Evolutionary conservation across 35 echinoderm and acorn worm species (phyloP), one percentile per base, ranked within the genome.

Genomic region (Eucidaris tribuloides): DNA sequence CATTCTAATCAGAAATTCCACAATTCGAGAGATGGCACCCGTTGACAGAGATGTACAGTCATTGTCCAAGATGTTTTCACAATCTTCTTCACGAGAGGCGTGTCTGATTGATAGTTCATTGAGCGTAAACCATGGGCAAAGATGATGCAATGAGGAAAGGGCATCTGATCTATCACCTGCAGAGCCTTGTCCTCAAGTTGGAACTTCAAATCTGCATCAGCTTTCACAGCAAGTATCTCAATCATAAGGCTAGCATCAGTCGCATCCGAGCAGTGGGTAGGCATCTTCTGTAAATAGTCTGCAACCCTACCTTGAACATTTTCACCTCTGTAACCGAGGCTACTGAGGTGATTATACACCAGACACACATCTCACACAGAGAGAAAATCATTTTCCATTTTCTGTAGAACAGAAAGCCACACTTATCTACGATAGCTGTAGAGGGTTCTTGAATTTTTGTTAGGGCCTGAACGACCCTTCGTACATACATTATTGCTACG

Each of bases 121-220:
- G 63, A 22, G 13, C 80, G 76, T 15, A 91, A 76, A 29, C 89
- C 93, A 68, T 43, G 44, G 34, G 77, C 81, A 9, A 96, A 18
- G 37, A 79, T 70, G 41, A 60, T 61, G 34, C 87, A 25, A 18
- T 59, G 28, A 36, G 19, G 17, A 30, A 79, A 29, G 2, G 84
- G 58, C 23, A 92, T 46, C 17, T 50, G 20, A 43, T 81, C 41
- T 1, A 87, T 55, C 1, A 84, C 28, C 32, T 60, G 41, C 23
- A 78, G 24, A 24, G 89, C 88, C 44, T 83, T 88, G 7, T 81
- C 89, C 57, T 91, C 89, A 3, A 96, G 72, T 25, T 80, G 80
- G 20, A 91, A 83, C 61, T 96, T 96, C 33, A 89, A 37, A 71
- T 91, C 48, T 23, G 84, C 84, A n/a, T 79, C 79, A 42, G 89